These are phyloP conservation scores for Pandemis cinnamomeana DNA, from an alignment of 2,888 invertebrate genomes.

Conservation along the genomic window DNA sequence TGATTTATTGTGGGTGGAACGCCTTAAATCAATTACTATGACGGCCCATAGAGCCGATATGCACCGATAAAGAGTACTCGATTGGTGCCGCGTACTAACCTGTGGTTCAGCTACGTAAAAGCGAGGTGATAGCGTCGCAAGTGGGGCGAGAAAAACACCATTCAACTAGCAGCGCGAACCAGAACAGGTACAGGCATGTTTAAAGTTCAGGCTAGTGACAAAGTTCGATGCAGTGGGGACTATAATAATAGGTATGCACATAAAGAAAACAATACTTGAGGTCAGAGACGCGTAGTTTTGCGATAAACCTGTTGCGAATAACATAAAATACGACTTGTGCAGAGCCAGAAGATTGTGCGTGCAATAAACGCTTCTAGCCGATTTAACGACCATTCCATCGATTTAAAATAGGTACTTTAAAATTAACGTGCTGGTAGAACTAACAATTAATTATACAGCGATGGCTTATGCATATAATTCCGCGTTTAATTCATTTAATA, in stretches of 20 bases:
- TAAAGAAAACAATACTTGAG: too few relatives aligned
- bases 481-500: neutral
- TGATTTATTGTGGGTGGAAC: conserved; percentile 69
- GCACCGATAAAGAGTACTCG: conserved; percentile 21
- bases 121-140: neutral
- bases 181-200: too few relatives aligned
- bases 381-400: neutral
- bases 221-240: too few relatives aligned
- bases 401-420: neutral
- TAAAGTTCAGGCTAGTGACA: too few relatives aligned
- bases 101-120: neutral
- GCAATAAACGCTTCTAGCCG: neutral
- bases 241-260: too few relatives aligned
- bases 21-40: conserved; percentile 72
- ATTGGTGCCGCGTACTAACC: conserved; percentile 11
- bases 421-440: neutral
- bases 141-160: neutral
- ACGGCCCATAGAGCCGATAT: conserved; percentile 36
- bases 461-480: neutral
- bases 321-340: too few relatives aligned
- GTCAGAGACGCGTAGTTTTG: too few relatives aligned
- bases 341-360: too few relatives aligned
- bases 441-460: neutral
- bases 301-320: too few relatives aligned
- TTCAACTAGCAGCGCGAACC: neutral